Evolutionary conservation across 2,113 vertebrate species (phyloP).

Genomic region (Castor canadensis): DNA sequence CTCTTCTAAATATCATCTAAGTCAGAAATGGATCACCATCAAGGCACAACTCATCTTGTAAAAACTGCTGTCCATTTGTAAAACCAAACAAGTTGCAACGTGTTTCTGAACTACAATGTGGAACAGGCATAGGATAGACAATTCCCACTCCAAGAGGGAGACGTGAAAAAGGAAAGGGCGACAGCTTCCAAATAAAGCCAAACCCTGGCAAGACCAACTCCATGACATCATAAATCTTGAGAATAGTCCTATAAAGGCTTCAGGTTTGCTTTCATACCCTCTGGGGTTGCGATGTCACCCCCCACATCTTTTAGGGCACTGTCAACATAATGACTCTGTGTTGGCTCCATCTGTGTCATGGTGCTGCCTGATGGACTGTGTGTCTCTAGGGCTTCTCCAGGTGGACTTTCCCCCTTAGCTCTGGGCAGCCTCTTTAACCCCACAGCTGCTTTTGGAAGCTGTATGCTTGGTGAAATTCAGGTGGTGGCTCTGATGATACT

Average conservation of each 20-base stretch:
- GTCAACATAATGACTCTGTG: not conserved
- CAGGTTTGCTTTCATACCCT: not conserved
- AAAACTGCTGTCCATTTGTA: too few species aligned
- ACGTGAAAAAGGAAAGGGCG: too few species aligned
- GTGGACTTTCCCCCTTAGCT: not conserved
- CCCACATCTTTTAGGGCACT: not conserved
- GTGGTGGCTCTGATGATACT: not conserved
- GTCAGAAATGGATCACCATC: too few species aligned
- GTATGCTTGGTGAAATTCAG: not conserved
- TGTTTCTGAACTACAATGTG: not conserved
- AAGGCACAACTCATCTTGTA: not conserved
- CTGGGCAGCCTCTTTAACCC: not conserved
- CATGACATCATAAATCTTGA: not conserved
- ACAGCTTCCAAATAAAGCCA: not conserved
- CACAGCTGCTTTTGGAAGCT: too few species aligned
- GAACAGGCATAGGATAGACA: too few species aligned
- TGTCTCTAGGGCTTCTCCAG: not conserved
- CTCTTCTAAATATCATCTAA: not conserved
- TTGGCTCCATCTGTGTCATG: too few species aligned
- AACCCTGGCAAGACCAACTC: not conserved
- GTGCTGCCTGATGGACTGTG: not conserved
- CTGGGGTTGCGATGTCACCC: not conserved
- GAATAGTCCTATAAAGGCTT: not conserved
- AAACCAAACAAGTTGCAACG: not conserved
- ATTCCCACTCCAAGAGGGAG: not conserved